Conservation (phyloP, 2,113 vertebrate species). For the Corydoras sp. region DNA sequence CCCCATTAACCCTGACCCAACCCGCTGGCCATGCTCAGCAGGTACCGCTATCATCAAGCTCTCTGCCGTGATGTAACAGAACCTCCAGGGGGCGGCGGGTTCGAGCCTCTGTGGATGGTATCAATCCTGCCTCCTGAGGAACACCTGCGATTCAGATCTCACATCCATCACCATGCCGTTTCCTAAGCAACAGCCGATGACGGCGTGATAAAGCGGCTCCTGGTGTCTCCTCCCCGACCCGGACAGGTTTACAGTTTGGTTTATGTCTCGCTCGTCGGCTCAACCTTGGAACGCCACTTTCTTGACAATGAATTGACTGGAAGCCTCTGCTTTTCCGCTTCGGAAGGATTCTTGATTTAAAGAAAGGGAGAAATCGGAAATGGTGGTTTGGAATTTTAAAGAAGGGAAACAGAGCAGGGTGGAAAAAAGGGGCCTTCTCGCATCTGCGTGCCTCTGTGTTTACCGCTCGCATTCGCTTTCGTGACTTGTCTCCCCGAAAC, state of each 20-base stretch:
- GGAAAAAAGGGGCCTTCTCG: slow-evolving; percentile 39
- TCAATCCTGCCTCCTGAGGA: neutral
- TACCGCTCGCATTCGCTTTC: slow-evolving; percentile 58
- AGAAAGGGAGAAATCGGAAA: neutral
- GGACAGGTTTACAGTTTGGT: slow-evolving; percentile 15
- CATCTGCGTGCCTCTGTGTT: slow-evolving; percentile 66
- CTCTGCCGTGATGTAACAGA: neutral
- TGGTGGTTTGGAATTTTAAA: slow-evolving; percentile 2
- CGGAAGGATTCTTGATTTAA: neutral
- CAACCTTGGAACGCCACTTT: neutral
- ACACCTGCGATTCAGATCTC: slow-evolving; percentile 11
- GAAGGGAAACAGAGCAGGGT: neutral
- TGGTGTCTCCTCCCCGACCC: neutral
- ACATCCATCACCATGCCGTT: neutral
- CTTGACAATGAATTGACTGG: slow-evolving; percentile 4
- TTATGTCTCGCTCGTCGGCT: neutral
- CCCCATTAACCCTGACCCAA: neutral
- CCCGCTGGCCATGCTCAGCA: too few species aligned
- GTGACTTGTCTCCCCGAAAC: slow-evolving; percentile 54
- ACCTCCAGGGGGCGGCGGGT: neutral
- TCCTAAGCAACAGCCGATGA: neutral
- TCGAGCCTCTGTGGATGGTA: neutral
- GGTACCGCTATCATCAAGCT: too few species aligned
- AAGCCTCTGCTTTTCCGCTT: slow-evolving; percentile 19
- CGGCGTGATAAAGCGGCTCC: neutral